phyloP scores from a whole-genome alignment of 2,797 vertebrate species.

The Scolopax rusticola region DNA sequence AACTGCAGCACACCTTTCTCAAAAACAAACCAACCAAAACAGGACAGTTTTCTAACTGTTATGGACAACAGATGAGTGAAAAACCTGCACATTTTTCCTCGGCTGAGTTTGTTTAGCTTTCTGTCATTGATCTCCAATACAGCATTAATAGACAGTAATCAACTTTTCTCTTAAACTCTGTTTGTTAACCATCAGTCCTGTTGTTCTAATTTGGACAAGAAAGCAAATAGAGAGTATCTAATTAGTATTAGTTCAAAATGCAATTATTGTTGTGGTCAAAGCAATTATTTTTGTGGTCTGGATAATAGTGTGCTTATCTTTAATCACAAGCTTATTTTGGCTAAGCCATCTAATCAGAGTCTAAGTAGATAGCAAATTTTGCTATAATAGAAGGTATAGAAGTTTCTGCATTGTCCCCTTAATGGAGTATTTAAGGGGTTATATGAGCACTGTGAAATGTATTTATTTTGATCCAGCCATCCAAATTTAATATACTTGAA shows the following conservation, averaged over 20 bases:
- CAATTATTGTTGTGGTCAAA: slow-evolving; percentile 2
- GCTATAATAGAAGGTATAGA: neutral
- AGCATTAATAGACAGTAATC: neutral
- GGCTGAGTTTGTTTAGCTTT: neutral
- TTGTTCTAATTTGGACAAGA: neutral
- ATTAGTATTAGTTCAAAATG: slow-evolving; percentile 11
- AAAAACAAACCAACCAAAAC: neutral
- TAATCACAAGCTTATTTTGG: neutral
- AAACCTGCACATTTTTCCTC: neutral
- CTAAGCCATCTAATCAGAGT: neutral
- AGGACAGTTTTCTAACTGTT: neutral
- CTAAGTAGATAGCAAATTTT: neutral
- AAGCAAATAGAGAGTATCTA: neutral
- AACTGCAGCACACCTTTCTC: neutral
- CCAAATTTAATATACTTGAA: slow-evolving; percentile 27
- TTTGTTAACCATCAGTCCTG: neutral
- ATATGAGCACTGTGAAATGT: neutral
- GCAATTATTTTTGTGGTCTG: neutral
- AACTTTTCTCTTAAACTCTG: neutral
- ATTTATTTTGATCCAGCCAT: neutral
- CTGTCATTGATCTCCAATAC: neutral
- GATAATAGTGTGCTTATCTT: neutral
- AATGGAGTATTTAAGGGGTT: neutral
- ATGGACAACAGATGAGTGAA: neutral
- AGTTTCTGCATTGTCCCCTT: neutral